Percentiles rank a stretch among this genome's conserved stretches.
phyloP scores from a whole-genome alignment of 2,113 vertebrate genomes.

The Sterrhoptilus dennistouni region DNA sequence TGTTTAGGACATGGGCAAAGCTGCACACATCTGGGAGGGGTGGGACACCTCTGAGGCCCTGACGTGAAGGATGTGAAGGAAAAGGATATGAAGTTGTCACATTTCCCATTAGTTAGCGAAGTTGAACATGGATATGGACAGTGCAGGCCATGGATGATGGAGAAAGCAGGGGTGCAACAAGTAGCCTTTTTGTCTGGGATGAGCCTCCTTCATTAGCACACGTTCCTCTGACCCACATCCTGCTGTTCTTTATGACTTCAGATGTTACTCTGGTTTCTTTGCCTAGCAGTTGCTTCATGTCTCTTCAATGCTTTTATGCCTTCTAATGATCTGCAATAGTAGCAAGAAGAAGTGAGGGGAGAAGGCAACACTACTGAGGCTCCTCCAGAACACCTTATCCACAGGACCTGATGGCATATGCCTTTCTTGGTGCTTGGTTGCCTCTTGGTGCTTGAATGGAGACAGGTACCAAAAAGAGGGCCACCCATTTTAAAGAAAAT shows the following conservation, averaged over 20 bases:
- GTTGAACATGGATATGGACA: fast-evolving
- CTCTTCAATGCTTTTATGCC: fast-evolving
- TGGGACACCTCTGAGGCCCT: background rate
- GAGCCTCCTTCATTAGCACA: background rate
- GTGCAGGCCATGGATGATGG: background rate
- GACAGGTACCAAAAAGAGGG: background rate
- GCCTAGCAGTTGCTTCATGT: background rate
- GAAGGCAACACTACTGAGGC: background rate
- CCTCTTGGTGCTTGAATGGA: background rate
- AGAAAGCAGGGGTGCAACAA: background rate
- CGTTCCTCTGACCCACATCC: fast-evolving
- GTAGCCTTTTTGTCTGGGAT: background rate
- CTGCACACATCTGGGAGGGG: background rate
- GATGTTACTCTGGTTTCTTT: background rate
- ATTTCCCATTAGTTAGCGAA: background rate
- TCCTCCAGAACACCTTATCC: background rate
- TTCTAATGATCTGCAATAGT: background rate
- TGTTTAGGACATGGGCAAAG: background rate
- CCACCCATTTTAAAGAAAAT: background rate
- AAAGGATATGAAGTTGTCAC: background rate
- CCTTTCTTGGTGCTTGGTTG: background rate
- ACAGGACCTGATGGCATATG: background rate
- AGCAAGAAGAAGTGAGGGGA: background rate
- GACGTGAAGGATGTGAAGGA: background rate
- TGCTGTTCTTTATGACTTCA: background rate